Percentiles rank a stretch among this genome's conserved stretches.
phyloP scores from a whole-genome alignment of 2,797 vertebrate species.

The Liasis olivaceus region DNA sequence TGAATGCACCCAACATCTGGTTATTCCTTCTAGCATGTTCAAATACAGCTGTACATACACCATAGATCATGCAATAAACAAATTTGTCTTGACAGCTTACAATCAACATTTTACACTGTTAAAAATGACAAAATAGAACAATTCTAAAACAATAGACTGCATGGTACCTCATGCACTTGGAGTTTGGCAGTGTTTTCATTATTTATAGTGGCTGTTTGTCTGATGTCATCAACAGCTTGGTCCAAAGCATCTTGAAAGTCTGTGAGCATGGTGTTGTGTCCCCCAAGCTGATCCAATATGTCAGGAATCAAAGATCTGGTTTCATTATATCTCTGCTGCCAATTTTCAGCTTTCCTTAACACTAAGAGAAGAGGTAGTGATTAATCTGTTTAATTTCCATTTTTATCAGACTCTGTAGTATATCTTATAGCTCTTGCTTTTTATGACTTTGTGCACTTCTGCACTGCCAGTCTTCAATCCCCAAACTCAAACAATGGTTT shows the following conservation, averaged over 20 bases:
- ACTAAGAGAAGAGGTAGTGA: conserved; percentile 62
- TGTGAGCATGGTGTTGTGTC: conserved; percentile 78
- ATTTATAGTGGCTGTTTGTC: conserved; percentile 78
- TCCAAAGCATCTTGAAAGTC: conserved; percentile 79
- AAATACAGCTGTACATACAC: background rate
- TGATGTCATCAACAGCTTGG: conserved; percentile 71
- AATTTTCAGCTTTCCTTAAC: conserved; percentile 71
- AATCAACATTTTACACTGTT: background rate
- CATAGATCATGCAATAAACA: background rate
- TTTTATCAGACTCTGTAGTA: background rate
- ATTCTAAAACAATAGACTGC: background rate
- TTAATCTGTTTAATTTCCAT: conserved; percentile 26
- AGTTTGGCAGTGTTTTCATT: conserved; percentile 77
- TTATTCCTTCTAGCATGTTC: background rate
- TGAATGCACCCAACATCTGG: background rate
- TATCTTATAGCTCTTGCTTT: background rate
- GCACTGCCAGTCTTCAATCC: background rate
- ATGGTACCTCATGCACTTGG: conserved; percentile 81
- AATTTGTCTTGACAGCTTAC: background rate
- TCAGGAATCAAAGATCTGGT: conserved; percentile 79
- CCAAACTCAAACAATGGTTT: background rate
- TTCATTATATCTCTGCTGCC: conserved; percentile 80
- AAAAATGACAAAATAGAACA: background rate
- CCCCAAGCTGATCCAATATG: conserved; percentile 78
- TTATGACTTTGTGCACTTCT: background rate